These are phyloP conservation scores for Lasioglossum albipes DNA, from an alignment of 1,140 invertebrate genomes.

Conservation along the genomic window DNA sequence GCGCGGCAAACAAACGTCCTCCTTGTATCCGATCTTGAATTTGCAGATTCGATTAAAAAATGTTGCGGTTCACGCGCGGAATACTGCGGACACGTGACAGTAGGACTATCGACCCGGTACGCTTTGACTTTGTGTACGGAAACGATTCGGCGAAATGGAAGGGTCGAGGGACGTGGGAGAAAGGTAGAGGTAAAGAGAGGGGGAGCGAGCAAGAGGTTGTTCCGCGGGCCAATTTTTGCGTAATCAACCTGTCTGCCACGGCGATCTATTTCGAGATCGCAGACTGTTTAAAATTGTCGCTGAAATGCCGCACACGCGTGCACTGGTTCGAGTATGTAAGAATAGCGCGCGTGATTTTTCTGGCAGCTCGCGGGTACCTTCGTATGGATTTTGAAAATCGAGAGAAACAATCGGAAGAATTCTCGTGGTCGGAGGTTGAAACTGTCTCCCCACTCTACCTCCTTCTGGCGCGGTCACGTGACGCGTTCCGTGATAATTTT, in stretches of 20 bases:
- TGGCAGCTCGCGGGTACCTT: too few relatives aligned
- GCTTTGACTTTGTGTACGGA: neutral
- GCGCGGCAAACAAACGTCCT: neutral
- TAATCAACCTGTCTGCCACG: conserved; percentile 20
- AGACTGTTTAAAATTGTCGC: neutral
- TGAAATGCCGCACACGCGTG: conserved; percentile 3
- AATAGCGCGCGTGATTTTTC: neutral
- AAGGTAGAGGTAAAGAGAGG: too few relatives aligned
- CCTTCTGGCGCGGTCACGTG: too few relatives aligned
- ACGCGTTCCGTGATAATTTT: too few relatives aligned
- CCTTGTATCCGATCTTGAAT: conserved; percentile 13
- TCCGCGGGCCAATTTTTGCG: conserved; percentile 30
- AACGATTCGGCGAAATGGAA: conserved; percentile 2
- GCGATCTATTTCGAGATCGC: conserved; percentile 37
- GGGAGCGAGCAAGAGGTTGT: too few relatives aligned
- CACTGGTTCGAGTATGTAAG: neutral
- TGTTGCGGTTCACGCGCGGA: neutral
- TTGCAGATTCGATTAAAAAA: conserved; percentile 37
- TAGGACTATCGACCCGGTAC: neutral
- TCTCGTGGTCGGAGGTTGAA: too few relatives aligned
- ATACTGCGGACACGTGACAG: neutral
- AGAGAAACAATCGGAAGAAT: too few relatives aligned
- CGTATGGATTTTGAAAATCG: too few relatives aligned
- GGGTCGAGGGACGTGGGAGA: too few relatives aligned
- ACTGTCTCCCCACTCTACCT: too few relatives aligned